Evolutionary conservation across 2,113 vertebrate genomes (phyloP), one percentile per base, ranked within the genome.

Genomic region (crab-eating macaque (Macaca fascicularis)): DNA sequence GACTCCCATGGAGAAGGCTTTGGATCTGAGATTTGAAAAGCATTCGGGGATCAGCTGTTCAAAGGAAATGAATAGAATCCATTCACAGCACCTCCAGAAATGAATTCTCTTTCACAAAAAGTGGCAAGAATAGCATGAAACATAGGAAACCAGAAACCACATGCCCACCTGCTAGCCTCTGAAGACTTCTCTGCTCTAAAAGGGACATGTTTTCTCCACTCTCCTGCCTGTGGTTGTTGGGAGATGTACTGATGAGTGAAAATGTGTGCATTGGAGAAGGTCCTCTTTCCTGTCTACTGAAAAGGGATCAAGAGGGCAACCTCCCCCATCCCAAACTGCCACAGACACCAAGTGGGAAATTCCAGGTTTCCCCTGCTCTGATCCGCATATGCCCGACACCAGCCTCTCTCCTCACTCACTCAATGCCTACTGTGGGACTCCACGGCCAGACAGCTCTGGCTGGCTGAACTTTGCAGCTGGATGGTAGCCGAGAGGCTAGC

Each of bases 351-450:
- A 5, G 8, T 3, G 23, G 22, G 50, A 38, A 10, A 32, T 32
- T 25, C 12, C 23, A 72, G 59, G 30, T 25, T 25, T 55, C 69
- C 13, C 32, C 38, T 81, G 6, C 70, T 57, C 64, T 27, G 35
- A 30, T 2, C 11, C 2, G 0, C 1, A 0, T 17, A 23, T 43
- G 61, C 27, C 6, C 1, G 20, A 40, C 45, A 13, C 78, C 10
- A 2, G 45, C 67, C 23, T 43, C 55, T 5, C 45, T 59, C 50
- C 23, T 67, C 27, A 9, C 14, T 76, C 45, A 1, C 55, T 55
- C 0, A 1, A 35, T 45, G n/a, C 84, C 84, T 10, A 14, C 20
- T 23, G 14, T 30, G 64, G 69, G 43, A 7, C 57, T 85, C 69
- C 5, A 1, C 17, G 85, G 76, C 90, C 55, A 55, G n/a, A 75